Base-by-base conservation (phyloP, 2,888 invertebrate genomes). In the Girardia tigrina region DNA sequence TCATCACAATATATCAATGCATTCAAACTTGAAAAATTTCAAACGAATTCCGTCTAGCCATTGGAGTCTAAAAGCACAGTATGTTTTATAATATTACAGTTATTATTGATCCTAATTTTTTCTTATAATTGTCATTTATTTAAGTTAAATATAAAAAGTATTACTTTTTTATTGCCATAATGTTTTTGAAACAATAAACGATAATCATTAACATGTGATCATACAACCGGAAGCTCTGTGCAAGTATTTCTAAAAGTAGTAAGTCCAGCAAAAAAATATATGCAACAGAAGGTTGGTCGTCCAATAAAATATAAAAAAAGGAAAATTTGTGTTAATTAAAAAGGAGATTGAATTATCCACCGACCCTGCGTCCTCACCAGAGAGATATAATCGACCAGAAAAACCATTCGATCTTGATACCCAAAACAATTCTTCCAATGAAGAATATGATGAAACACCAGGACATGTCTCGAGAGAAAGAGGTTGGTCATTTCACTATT, bases 1-100 rank as follows among this genome's bases (percentile, higher is more conserved):
- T 4, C 56, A 56, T 16, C 56, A n/a, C 20, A 56, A 23, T 56
- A 20, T 56, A 23, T 56, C 56, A 20, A n/a, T 56, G 56, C 56
- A 56, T 56, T 56, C 56, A n/a, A 56, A 56, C 23, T 56, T 56
- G 6, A 56, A 56, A 56, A 56, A 56, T 16, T 56, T 56, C 56
- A 56, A 56, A 56, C 56, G 56, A 56, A 56, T 56, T 20, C 23
- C 56, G 4, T 56, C 56, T 16, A 56, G 56, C n/a, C 56, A 56
- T 56, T 56, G 56, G 56, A 56, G 56, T n/a, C n/a, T 56, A 56
- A 56, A 56, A n/a, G 56, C 56, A 6, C 56, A 56, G 56, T 56
- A 56, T 20, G 56, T 36, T 8, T 36, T 12, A 12, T 23, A 20
- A 56, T 8, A 20, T 56, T 56, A 4, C 56, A 56, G n/a, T n/a